Evolutionary conservation across 2,797 vertebrate genomes (phyloP), one percentile per base, ranked within the genome.

Genomic region (Paedocypris micromegethes): DNA sequence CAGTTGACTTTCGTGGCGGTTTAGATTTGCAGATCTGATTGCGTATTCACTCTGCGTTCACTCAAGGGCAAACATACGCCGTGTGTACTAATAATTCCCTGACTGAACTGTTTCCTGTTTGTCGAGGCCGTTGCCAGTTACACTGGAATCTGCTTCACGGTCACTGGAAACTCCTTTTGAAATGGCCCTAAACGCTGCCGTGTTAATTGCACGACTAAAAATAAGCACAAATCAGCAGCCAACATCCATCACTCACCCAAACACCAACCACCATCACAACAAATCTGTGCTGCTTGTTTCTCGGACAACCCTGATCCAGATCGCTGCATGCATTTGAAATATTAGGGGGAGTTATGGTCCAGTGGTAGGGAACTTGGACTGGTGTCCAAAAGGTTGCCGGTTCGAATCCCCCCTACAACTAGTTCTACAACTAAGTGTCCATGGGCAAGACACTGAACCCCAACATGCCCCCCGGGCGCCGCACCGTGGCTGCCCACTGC

Each of bases 21-120:
- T 40, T 6, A 6, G 44, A 45, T 70, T 65, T 72, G 49, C 44
- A 49, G 45, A 54, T 52, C 9, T 66, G 41, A 60, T 57, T 74
- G 53, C 48, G 52, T 46, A 66, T 66, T 70, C 51, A 70, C 41
- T 56, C 61, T 74, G 46, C 62, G 52, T 37, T 50, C 52, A 66
- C 51, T 69, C 66, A 64, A 70, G 67, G 57, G 56, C 66, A 73
- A 68, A 64, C 72, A 73, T 73, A 69, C 61, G 60, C 56, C 64
- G 59, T 61, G 62, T 51, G 23, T 66, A 48, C 38, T 57, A 74
- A 66, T 69, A 55, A 50, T 39, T 46, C 44, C 47, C 57, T 56
- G n/a, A 5, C 51, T 54, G 41, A 55, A 49, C 39, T 55, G 57
- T 64, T 55, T 74, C 50, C 60, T 55, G 23, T 66, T 63, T 38